These are phyloP conservation scores for Patella ulyssiponensis DNA, from an alignment of 2,888 invertebrate genomes.

Conservation along the genomic window DNA sequence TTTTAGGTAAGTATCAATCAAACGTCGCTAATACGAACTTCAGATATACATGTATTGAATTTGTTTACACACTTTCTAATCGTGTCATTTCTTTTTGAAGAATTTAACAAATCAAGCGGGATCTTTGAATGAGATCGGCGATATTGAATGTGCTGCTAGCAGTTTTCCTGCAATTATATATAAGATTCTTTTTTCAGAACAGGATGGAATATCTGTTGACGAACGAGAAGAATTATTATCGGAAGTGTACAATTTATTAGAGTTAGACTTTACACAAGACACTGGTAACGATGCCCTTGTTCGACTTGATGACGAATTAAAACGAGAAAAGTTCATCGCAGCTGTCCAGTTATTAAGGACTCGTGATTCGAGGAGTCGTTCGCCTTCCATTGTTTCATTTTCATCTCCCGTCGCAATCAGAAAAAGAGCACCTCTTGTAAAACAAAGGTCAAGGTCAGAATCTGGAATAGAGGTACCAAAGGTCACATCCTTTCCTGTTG, in stretches of 20 bases:
- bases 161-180: too few species aligned
- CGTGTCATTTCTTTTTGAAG: too few species aligned
- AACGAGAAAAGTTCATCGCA: neutral
- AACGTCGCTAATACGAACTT: too few species aligned
- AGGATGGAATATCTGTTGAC: neutral
- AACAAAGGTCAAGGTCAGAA: conserved; percentile 5
- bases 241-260: neutral
- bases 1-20: neutral
- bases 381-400: neutral
- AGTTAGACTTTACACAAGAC: neutral
- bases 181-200: too few species aligned
- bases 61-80: too few species aligned
- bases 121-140: too few species aligned
- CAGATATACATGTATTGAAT: too few species aligned
- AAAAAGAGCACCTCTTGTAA: neutral
- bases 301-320: neutral
- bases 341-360: neutral
- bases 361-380: neutral
- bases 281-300: neutral
- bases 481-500: too few species aligned
- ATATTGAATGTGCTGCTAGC: too few species aligned
- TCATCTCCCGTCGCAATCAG: neutral
- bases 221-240: conserved; percentile 1
- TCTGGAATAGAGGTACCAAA: neutral
- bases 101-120: too few species aligned